These are phyloP conservation scores for Ambastaia sidthimunki DNA, from an alignment of 2,797 vertebrate genomes.

Conservation along the genomic window DNA sequence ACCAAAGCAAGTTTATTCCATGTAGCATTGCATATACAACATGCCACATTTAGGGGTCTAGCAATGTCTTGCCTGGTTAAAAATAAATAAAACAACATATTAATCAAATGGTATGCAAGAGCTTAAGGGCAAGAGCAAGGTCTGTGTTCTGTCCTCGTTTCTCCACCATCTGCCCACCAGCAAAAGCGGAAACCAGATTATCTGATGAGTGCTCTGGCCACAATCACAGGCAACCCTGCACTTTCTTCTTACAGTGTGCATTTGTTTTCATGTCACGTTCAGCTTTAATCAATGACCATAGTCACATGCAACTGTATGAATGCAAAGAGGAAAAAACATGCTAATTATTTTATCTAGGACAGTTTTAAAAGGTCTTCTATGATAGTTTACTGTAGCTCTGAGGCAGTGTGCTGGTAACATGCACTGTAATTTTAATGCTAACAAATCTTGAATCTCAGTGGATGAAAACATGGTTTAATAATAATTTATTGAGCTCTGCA, in stretches of 20 bases:
- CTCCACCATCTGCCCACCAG: conserved; percentile 73
- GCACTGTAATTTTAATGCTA: too few species aligned
- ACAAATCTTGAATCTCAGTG: too few species aligned
- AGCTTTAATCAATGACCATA: conserved; percentile 7
- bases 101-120: conserved; percentile 59
- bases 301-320: neutral
- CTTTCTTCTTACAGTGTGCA: conserved; percentile 49
- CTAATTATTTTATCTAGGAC: neutral
- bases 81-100: conserved; percentile 21
- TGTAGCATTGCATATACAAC: neutral
- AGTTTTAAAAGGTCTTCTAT: neutral
- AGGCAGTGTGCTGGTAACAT: too few species aligned
- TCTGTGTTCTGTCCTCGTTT: conserved; percentile 66
- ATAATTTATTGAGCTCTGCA: too few species aligned
- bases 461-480: too few species aligned
- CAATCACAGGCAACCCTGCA: conserved; percentile 63
- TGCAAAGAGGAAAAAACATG: neutral
- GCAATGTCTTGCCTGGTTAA: neutral
- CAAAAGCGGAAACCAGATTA: conserved; percentile 76
- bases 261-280: neutral
- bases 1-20: conserved; percentile 1
- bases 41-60: neutral
- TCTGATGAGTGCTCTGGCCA: conserved; percentile 63
- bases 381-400: neutral
- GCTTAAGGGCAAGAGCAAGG: conserved; percentile 64